Base-by-base conservation (phyloP, 2,888 invertebrate genomes). In the Notodromas monacha region DNA sequence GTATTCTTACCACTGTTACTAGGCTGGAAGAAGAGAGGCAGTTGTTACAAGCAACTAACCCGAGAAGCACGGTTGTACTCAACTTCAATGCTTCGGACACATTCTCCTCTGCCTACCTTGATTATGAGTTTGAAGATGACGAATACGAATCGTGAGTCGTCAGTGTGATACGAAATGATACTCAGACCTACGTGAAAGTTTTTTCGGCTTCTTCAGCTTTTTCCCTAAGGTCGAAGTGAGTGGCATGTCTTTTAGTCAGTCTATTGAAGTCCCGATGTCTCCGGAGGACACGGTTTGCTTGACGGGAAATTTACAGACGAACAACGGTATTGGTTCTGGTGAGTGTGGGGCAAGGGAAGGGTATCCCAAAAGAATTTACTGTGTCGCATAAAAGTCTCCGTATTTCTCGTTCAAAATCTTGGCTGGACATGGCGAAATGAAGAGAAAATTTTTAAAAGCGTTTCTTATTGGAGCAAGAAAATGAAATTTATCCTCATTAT, bases 41-140 rank as follows among this genome's bases (percentile, higher is more conserved):
- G 36, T 57, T 92, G 32, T 68, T 79, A 42, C 74, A 79, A 44
- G 61, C 70, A 36, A 79, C 86, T 2, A 86, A 89, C 52, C 89
- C 89, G 1, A 67, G 67, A 36, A 81, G 84, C 15, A 68, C 65
- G 35, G 61, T 86, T 31, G 69, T 68, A 10, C 60, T 89, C 26
- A 69, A 69, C 38, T 60, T 89, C 13, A 79, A 89, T 55, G 84
- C 84, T 2, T 76, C 84, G 1, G 84, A 86, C 44, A n/a, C n/a
- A n/a, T 52, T 86, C 41, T 89, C 89, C 50, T 69, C 63, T 41
- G 60, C 63, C 40, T 79, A 81, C 41, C 12, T 5, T 6, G 68
- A 69, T 34, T 53, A 57, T 39, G 64, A 68, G 12, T 40, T 43
- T 32, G 48, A 49, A 21, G 38, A 39, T 15, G 35, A 39, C n/a